Evolutionary conservation across 2,888 invertebrate genomes (phyloP).

Genomic region (Stramonita haemastoma): DNA sequence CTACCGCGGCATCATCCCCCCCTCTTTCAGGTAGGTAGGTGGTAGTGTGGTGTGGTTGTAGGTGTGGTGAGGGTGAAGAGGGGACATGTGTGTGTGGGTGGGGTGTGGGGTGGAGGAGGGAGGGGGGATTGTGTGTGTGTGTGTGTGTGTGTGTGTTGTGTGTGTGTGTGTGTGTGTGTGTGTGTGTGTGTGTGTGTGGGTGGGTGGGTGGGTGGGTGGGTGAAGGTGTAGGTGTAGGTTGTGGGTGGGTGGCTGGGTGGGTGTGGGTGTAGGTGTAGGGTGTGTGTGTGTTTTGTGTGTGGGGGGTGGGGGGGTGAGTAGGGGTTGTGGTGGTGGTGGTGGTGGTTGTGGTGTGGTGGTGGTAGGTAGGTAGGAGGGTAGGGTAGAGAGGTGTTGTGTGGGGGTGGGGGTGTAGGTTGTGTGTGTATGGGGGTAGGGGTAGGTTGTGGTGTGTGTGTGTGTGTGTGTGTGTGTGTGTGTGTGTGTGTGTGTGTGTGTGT

Average conservation of each 20-base stretch:
- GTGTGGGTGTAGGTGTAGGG: no score
- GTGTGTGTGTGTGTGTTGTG: constrained; percentile 17
- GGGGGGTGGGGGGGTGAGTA: neutral
- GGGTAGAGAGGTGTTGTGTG: neutral
- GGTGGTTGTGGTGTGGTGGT: neutral
- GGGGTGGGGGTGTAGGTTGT: neutral
- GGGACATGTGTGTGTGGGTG: constrained; percentile 1
- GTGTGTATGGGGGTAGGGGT: neutral
- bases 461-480: neutral
- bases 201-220: neutral
- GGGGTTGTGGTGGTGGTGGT: neutral
- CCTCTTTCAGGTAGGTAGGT: constrained; percentile 71
- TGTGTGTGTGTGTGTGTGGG: constrained; percentile 30
- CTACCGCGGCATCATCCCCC: constrained; percentile 75
- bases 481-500: neutral
- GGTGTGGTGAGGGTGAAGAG: neutral
- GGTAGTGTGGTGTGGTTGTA: neutral
- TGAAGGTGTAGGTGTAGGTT: neutral
- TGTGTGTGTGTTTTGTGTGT: neutral
- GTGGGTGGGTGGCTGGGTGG: constrained; percentile 23
- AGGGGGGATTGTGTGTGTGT: neutral
- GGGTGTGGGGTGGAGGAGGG: neutral
- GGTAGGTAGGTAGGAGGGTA: neutral
- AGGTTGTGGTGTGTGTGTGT: neutral
- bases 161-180: constrained; percentile 11